Evolutionary conservation across 2,113 vertebrate species (phyloP), one percentile per base, ranked within the genome.

Genomic region (Lipophrys pholis): DNA sequence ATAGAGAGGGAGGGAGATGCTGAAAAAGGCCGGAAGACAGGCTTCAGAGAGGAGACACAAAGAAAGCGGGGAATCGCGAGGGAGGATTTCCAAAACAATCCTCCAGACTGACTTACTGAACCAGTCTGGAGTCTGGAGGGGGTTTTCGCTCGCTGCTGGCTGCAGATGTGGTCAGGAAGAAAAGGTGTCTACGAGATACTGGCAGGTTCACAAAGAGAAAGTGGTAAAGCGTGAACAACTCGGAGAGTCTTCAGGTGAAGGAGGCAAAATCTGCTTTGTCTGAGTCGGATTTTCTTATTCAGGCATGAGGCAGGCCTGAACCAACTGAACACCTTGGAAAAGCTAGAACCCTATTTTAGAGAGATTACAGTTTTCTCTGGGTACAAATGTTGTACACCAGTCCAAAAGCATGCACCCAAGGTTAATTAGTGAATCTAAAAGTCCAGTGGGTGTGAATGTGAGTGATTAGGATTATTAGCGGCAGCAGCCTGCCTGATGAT

Each of bases 11-110:
- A 42, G 39, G 70, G 65, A 63, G 62, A 56, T 51, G 17, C n/a
- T 45, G 45, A 76, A 82, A 81, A 76, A 82, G 72, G 78, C 90
- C 66, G 88, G 87, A 89, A 89, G 83, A 88, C 73, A 81, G 72
- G 76, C 80, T 83, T 85, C 74, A 67, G 78, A 78, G 76, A 80
- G 55, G 80, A 86, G 81, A 89, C 85, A 89, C 83, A 88, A 89
- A 87, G 89, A 88, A 74, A 76, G 81, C 78, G 8, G 61, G 79
- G 67, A 81, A 73, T 82, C 80, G 85, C 62, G n/a, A 78, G 83
- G 83, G 85, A 89, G 57, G 78, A 72, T 78, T 88, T 75, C 80
- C 77, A 72, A 84, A 89, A 87, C 76, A 85, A 76, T 62, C 67
- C 48, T 61, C 49, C 76, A 72, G 77, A 66, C 73, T 61, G 82